phyloP scores from a whole-genome alignment of 2,113 vertebrate species.

The Camelus bactrianus region DNA sequence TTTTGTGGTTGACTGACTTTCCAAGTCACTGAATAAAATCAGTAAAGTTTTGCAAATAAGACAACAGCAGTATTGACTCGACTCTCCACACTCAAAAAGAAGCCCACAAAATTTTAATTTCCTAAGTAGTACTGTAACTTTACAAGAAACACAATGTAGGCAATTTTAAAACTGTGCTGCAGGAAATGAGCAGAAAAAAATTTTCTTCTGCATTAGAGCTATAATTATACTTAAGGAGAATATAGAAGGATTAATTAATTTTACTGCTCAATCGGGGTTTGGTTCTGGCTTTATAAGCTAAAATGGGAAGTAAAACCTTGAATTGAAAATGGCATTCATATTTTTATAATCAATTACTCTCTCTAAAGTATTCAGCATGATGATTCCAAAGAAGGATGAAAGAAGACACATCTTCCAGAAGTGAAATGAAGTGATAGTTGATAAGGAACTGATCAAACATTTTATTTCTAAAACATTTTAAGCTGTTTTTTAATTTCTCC shows the following conservation, averaged over 20 bases:
- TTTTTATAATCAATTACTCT: slow-evolving; percentile 67
- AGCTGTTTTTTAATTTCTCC: background rate
- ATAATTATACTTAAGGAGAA: slow-evolving; percentile 40
- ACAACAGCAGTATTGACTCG: background rate
- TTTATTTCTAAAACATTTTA: background rate
- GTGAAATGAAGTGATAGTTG: slow-evolving; percentile 1
- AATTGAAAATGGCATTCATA: slow-evolving; percentile 37
- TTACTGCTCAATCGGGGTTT: slow-evolving; percentile 44
- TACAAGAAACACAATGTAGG: background rate
- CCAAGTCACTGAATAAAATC: background rate
- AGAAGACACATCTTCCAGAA: background rate
- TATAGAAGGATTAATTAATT: slow-evolving; percentile 72
- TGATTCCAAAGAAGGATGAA: slow-evolving; percentile 26
- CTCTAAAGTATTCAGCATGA: slow-evolving; percentile 52
- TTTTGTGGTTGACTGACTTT: background rate
- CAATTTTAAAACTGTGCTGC: background rate
- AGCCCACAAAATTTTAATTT: background rate
- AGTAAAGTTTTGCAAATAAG: background rate
- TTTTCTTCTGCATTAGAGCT: background rate
- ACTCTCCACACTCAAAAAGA: background rate
- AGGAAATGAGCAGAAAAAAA: slow-evolving; percentile 54
- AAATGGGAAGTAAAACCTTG: slow-evolving; percentile 69
- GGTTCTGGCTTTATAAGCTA: slow-evolving; percentile 51
- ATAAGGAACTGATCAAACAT: background rate
- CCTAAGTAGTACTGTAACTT: background rate